These are phyloP conservation scores for Talpa occidentalis DNA, from an alignment of 2,113 vertebrate genomes.

Conservation along the genomic window DNA sequence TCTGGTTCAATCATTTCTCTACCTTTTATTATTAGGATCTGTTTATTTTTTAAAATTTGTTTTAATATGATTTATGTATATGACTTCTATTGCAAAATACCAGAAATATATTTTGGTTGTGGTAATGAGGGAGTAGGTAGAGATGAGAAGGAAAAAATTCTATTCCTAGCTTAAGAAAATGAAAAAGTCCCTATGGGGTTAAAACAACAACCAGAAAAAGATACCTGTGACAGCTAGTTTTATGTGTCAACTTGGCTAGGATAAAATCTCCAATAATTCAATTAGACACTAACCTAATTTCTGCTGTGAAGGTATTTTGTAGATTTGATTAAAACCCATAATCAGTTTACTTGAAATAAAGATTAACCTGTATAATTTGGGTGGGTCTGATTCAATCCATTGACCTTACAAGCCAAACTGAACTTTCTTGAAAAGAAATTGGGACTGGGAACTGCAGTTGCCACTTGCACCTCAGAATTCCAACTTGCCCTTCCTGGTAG, in stretches of 20 bases:
- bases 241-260: background rate
- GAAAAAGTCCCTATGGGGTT: background rate
- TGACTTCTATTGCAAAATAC: background rate
- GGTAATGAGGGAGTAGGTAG: background rate
- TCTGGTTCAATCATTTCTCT: background rate
- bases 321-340: slow-evolving; percentile 15
- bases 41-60: slow-evolving; percentile 7
- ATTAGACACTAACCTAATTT: background rate
- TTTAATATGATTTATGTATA: background rate
- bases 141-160: background rate
- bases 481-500: background rate
- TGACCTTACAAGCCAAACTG: background rate
- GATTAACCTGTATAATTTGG: slow-evolving; percentile 25
- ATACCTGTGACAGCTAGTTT: background rate
- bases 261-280: background rate
- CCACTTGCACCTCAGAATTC: background rate
- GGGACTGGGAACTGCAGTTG: background rate
- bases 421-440: slow-evolving; percentile 13
- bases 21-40: slow-evolving; percentile 31
- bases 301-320: background rate
- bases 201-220: background rate
- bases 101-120: background rate
- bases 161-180: background rate
- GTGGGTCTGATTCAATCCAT: background rate
- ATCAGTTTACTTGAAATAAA: slow-evolving; percentile 42